Evolutionary conservation across 2,113 vertebrate genomes (phyloP).

Genomic region (Mesocricetus auratus): DNA sequence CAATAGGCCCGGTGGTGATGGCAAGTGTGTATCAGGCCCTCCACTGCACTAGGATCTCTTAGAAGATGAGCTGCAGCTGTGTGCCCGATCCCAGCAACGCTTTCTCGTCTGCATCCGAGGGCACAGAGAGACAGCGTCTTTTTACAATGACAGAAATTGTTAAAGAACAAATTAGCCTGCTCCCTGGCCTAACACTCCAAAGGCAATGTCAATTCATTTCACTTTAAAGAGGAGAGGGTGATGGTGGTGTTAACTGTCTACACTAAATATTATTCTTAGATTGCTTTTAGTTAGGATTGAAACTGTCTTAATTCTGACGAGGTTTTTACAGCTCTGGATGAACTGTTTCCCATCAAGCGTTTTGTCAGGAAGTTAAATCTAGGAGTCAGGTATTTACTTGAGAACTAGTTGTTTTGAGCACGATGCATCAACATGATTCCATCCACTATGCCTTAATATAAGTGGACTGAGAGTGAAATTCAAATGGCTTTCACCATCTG

Average conservation of each 20-base stretch:
- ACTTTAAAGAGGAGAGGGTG: neutral
- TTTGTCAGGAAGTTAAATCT: slow-evolving; percentile 6
- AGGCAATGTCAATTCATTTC: neutral
- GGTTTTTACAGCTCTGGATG: neutral
- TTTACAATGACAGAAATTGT: slow-evolving; percentile 74
- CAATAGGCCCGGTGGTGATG: slow-evolving; percentile 81
- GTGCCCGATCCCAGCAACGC: slow-evolving; percentile 70
- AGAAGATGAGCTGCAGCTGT: slow-evolving; percentile 72
- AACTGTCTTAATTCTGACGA: neutral
- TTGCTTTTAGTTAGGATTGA: slow-evolving; percentile 36
- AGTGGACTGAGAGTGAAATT: neutral
- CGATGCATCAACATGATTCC: neutral
- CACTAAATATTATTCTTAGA: slow-evolving; percentile 7
- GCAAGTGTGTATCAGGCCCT: slow-evolving; percentile 83
- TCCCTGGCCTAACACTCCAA: neutral
- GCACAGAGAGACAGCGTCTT: slow-evolving; percentile 61
- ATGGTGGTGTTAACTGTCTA: neutral
- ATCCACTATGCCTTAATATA: neutral
- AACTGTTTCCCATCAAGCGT: neutral
- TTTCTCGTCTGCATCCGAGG: slow-evolving; percentile 45
- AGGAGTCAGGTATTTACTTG: slow-evolving; percentile 20
- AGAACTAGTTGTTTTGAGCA: neutral
- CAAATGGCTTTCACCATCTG: neutral
- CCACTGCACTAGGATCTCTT: slow-evolving; percentile 79
- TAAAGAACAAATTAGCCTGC: neutral